phyloP scores from a whole-genome alignment of 1,140 invertebrate species.

The Cydia amplana region DNA sequence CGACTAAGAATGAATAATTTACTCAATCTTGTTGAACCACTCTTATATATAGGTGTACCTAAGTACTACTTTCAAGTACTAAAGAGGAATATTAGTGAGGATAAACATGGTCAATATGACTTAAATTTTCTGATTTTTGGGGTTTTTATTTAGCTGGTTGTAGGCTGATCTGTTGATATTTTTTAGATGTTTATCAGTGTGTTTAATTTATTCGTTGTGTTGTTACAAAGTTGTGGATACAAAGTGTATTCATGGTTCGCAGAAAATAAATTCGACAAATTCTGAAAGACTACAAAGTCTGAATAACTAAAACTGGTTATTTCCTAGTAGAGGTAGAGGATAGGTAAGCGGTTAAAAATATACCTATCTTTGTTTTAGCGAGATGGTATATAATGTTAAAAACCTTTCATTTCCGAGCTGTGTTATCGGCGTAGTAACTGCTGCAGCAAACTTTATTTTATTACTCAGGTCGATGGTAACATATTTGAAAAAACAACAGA shows the following conservation, averaged over 20 bases:
- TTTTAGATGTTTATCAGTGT: no score
- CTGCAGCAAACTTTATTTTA: constrained; percentile 1
- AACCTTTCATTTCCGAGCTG: not conserved
- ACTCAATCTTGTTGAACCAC: not conserved
- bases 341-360: not conserved
- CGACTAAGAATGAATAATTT: not conserved
- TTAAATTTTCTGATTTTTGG: not conserved
- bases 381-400: not conserved
- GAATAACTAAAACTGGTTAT: no score
- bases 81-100: not conserved
- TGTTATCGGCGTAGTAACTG: constrained; percentile 7
- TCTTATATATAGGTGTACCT: not conserved
- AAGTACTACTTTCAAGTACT: not conserved
- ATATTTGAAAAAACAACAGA: not conserved
- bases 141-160: not conserved
- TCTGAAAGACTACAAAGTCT: not conserved
- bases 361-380: not conserved
- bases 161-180: no score
- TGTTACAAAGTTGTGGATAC: no score
- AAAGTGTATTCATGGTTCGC: no score
- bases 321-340: no score
- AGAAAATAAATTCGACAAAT: not conserved
- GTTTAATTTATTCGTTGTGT: no score
- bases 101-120: not conserved
- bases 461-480: not conserved